phyloP scores from a whole-genome alignment of 2,113 vertebrate genomes.

The Siphamia tubifer region DNA sequence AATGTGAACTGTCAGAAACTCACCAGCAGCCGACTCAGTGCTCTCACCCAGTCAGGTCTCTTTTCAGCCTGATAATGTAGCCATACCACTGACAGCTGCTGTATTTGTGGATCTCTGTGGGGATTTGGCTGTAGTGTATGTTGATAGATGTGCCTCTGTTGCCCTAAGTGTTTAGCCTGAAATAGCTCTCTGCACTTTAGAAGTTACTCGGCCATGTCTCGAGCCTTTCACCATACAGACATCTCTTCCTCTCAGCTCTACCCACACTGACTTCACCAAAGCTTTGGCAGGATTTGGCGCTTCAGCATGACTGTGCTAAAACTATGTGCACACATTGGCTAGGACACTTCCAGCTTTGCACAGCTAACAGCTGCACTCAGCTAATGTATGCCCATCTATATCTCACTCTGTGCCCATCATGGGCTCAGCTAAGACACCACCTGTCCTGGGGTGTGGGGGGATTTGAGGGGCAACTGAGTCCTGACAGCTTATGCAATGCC shows the following conservation, averaged over 20 bases:
- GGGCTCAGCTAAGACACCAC: slow-evolving; percentile 40
- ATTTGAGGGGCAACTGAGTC: slow-evolving; percentile 26
- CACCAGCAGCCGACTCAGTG: neutral
- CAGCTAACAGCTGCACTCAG: slow-evolving; percentile 53
- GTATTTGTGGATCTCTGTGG: slow-evolving; percentile 43
- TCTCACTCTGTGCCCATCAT: slow-evolving; percentile 15
- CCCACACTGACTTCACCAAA: slow-evolving; percentile 27
- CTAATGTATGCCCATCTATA: slow-evolving; percentile 23
- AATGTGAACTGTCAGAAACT: neutral
- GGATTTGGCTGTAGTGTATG: slow-evolving; percentile 34
- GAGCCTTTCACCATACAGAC: slow-evolving; percentile 29
- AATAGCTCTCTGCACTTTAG: slow-evolving; percentile 60
- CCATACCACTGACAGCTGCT: slow-evolving; percentile 29
- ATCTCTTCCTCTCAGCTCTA: slow-evolving; percentile 17
- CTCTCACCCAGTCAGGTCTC: neutral
- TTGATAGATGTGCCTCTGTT: slow-evolving; percentile 37
- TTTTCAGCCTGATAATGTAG: neutral
- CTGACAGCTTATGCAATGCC: slow-evolving; percentile 16
- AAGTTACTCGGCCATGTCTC: slow-evolving; percentile 26
- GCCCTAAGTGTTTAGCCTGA: slow-evolving; percentile 42
- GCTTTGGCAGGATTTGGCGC: slow-evolving; percentile 23
- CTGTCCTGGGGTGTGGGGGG: slow-evolving; percentile 56
- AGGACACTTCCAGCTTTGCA: slow-evolving; percentile 32
- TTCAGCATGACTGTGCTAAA: slow-evolving; percentile 51
- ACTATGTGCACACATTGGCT: slow-evolving; percentile 41